phyloP scores from a whole-genome alignment of 1,140 invertebrate genomes.

The Alviniconcha marisindica region DNA sequence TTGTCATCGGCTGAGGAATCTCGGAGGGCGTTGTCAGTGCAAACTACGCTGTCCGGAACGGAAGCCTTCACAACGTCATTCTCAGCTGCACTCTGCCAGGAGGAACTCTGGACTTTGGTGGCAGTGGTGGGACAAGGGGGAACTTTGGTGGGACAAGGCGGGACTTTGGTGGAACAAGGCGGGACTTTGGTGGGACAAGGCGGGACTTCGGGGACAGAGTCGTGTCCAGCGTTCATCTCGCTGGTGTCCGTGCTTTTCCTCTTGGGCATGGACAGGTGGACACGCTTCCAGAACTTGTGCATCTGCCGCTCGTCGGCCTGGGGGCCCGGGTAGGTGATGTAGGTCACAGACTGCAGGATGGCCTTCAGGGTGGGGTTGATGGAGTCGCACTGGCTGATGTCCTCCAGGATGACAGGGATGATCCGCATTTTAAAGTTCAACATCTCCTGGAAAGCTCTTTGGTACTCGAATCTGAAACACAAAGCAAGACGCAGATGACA shows the following conservation, averaged over 20 bases:
- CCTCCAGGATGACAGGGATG: conserved; percentile 65
- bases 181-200: too few relatives aligned
- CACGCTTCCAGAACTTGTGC: conserved; percentile 6
- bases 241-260: not conserved
- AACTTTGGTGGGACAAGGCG: too few relatives aligned
- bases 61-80: too few relatives aligned
- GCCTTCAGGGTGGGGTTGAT: not conserved
- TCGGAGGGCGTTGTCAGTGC: too few relatives aligned
- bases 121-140: too few relatives aligned
- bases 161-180: too few relatives aligned
- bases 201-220: too few relatives aligned
- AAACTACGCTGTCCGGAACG: too few relatives aligned
- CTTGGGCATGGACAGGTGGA: conserved; percentile 12
- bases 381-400: conserved; percentile 42
- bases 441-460: conserved; percentile 65
- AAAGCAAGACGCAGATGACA: not conserved
- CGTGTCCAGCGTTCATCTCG: too few relatives aligned
- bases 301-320: not conserved
- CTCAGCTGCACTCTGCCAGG: too few relatives aligned
- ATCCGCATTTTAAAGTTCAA: conserved; percentile 62
- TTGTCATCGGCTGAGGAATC: too few relatives aligned
- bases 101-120: too few relatives aligned
- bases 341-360: not conserved
- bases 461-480: conserved; percentile 60
- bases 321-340: not conserved